phyloP scores from a whole-genome alignment of 2,797 vertebrate species.

The Clarias fuscus region DNA sequence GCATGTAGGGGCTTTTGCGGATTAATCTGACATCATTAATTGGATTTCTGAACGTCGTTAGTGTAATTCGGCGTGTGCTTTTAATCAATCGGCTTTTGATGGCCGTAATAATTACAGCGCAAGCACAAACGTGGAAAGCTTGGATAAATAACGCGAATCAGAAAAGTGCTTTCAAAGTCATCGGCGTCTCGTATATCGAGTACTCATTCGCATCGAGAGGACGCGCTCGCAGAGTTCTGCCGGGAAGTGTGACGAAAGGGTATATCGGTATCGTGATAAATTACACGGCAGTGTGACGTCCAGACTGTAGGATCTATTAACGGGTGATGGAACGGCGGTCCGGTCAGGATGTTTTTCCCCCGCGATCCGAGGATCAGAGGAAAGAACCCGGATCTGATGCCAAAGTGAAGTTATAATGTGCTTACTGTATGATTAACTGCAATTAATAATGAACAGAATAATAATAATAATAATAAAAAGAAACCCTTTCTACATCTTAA shows the following conservation, averaged over 20 bases:
- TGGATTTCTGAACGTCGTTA: slow-evolving; percentile 45
- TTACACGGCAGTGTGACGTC: background rate
- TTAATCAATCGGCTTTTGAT: slow-evolving; percentile 39
- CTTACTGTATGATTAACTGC: no score
- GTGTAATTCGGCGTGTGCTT: slow-evolving; percentile 15
- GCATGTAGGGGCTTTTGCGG: slow-evolving; percentile 23
- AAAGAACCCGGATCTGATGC: background rate
- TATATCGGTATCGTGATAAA: slow-evolving; percentile 25
- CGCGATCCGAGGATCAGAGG: background rate
- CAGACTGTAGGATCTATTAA: slow-evolving; percentile 13
- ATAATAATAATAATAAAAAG: background rate
- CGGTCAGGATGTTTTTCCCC: background rate
- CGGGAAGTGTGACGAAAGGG: background rate
- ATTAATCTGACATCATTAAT: slow-evolving; percentile 42
- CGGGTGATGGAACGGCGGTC: background rate
- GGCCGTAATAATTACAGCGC: background rate
- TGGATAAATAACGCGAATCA: background rate
- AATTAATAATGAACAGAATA: no score
- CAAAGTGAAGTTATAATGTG: background rate
- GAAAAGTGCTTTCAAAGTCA: slow-evolving; percentile 32
- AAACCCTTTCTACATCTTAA: background rate
- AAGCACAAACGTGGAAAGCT: background rate
- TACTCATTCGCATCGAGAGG: background rate
- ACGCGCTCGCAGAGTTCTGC: background rate
- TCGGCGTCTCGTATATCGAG: background rate